phyloP scores from a whole-genome alignment of 2,113 vertebrate genomes.

The Eulemur macaco region DNA sequence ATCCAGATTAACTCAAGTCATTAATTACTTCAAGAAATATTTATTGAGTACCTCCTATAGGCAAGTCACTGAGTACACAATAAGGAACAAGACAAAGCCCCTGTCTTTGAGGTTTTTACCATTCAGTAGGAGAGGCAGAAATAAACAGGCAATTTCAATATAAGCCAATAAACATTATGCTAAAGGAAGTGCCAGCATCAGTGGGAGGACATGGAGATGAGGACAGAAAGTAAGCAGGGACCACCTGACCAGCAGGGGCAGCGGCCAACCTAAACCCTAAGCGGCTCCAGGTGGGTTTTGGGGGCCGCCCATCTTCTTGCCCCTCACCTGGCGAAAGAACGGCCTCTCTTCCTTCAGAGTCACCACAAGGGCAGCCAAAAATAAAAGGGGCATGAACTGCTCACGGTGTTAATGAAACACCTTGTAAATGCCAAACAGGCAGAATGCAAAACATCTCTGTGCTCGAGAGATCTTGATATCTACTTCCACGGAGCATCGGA shows the following conservation, averaged over 20 bases:
- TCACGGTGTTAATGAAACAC: neutral
- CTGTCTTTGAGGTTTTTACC: neutral
- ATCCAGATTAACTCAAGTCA: neutral
- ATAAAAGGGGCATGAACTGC: neutral
- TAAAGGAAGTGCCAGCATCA: neutral
- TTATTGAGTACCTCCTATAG: neutral
- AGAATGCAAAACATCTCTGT: neutral
- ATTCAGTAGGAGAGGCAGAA: neutral
- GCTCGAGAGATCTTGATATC: neutral
- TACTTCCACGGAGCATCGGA: neutral
- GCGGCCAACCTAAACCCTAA: neutral
- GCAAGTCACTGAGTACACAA: neutral
- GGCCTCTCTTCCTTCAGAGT: neutral
- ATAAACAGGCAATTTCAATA: neutral
- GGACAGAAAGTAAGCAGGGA: neutral
- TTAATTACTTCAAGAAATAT: conserved; percentile 5
- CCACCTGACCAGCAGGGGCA: neutral
- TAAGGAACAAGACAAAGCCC: neutral
- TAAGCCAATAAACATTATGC: neutral
- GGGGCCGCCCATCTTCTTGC: neutral
- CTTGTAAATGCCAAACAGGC: neutral
- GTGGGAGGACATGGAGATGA: neutral
- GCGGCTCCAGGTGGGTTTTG: neutral
- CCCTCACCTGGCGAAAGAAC: neutral
- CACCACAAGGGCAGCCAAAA: neutral